Percentiles rank a stretch among this genome's conserved stretches.
These are phyloP conservation scores for Fistularia tabacaria DNA, from an alignment of 2,797 vertebrate genomes.

Conservation along the genomic window DNA sequence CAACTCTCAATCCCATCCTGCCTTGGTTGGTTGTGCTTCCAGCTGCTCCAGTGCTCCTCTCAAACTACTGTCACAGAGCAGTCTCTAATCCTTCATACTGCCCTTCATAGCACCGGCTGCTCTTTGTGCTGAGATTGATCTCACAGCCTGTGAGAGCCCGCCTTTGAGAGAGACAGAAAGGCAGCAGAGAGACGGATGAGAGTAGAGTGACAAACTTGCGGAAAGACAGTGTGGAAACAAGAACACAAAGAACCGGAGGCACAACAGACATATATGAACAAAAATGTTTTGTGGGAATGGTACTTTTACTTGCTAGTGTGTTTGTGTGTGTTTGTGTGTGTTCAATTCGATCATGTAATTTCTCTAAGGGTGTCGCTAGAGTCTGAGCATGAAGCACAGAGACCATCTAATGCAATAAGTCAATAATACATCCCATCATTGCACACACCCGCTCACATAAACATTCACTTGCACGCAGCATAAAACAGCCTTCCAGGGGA, in stretches of 20 bases:
- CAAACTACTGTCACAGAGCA: conserved; percentile 29
- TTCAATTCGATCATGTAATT: conserved; percentile 41
- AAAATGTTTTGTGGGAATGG: conserved; percentile 28
- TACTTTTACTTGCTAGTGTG: conserved; percentile 10
- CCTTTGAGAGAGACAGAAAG: conserved; percentile 9
- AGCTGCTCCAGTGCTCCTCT: conserved; percentile 34
- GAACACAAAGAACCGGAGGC: conserved; percentile 47
- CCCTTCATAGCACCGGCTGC: conserved; percentile 31
- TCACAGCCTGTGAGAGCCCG: conserved; percentile 25
- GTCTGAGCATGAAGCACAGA: conserved; percentile 52
- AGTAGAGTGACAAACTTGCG: neutral
- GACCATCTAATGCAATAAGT: conserved; percentile 68
- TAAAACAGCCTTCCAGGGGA: conserved; percentile 32
- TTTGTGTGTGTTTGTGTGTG: conserved; percentile 13
- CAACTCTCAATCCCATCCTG: conserved; percentile 17
- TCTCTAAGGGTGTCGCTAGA: conserved; percentile 59
- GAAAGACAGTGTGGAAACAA: conserved; percentile 13
- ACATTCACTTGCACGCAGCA: conserved; percentile 18
- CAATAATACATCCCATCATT: conserved; percentile 57
- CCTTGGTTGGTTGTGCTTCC: conserved; percentile 35
- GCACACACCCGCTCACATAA: conserved; percentile 27
- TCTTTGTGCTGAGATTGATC: conserved; percentile 26
- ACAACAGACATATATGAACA: conserved; percentile 24
- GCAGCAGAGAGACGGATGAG: conserved; percentile 8
- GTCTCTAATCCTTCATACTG: conserved; percentile 47